A percentile compares a stretch with the other conserved stretches of the same genome.
These are phyloP conservation scores for Silurus aristotelis DNA, from an alignment of 2,797 vertebrate genomes.

Conservation along the genomic window DNA sequence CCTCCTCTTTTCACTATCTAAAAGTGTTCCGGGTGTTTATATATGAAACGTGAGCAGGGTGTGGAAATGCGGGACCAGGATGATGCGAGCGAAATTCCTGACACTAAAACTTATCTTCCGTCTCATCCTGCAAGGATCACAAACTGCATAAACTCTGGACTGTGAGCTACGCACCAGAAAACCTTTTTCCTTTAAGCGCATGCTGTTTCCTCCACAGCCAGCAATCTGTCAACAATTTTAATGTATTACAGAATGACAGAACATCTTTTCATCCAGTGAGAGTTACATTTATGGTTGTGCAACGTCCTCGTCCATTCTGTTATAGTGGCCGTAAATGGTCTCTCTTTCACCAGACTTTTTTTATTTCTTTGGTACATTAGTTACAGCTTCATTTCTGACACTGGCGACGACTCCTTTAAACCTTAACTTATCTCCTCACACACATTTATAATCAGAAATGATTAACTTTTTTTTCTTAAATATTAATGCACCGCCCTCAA, in stretches of 20 bases:
- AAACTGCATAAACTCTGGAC: neutral
- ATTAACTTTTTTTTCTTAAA: too few relatives aligned
- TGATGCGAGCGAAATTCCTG: neutral
- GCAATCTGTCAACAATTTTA: neutral
- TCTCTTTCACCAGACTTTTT: neutral
- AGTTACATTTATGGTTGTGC: neutral
- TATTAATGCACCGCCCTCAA: too few relatives aligned
- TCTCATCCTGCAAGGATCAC: neutral
- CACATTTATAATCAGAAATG: too few relatives aligned
- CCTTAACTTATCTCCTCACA: neutral
- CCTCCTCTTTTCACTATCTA: constrained; percentile 41
- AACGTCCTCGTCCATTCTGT: neutral
- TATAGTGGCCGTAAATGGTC: neutral
- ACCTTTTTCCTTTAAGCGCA: too few relatives aligned
- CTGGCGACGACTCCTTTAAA: neutral
- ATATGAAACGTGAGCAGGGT: neutral
- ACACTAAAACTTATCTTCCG: neutral
- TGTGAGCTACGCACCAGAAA: neutral
- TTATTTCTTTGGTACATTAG: neutral
- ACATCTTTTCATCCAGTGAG: neutral
- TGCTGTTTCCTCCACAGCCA: too few relatives aligned
- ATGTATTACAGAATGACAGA: neutral
- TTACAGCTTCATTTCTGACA: neutral
- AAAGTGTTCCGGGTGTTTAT: constrained; percentile 37
- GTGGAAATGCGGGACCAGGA: neutral